Evolutionary conservation across 2,888 invertebrate genomes (phyloP).

Genomic region (Chelonus formosanus): DNA sequence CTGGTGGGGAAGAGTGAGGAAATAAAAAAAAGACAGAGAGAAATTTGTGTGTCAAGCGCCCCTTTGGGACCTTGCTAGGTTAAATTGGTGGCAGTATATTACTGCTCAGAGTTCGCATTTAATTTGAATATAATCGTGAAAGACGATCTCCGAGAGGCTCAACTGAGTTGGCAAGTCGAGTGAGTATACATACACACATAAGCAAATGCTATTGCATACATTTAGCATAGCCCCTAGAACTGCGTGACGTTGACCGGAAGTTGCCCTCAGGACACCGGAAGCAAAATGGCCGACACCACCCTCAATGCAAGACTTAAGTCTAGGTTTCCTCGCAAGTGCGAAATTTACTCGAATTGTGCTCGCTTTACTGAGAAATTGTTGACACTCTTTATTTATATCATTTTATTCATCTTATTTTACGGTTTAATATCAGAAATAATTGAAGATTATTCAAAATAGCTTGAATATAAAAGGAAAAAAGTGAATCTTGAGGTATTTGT

Average conservation of each 20-base stretch:
- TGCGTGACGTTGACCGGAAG: conserved; percentile 64
- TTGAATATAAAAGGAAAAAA: too few relatives aligned
- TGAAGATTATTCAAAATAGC: too few relatives aligned
- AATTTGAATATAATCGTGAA: conserved; percentile 65
- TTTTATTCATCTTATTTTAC: background rate
- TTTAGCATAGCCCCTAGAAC: conserved; percentile 48
- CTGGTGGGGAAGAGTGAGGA: conserved; percentile 1
- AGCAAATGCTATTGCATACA: conserved; percentile 16
- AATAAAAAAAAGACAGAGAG: conserved; percentile 21
- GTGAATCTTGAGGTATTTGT: too few relatives aligned
- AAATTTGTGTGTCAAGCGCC: conserved; percentile 49
- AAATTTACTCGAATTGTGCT: conserved; percentile 54
- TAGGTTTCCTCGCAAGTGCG: conserved; percentile 31
- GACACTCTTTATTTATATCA: background rate
- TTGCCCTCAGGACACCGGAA: conserved; percentile 63
- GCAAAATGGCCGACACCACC: conserved; percentile 58
- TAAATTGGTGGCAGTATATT: conserved; percentile 65
- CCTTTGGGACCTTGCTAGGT: conserved; percentile 59
- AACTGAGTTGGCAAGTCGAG: conserved; percentile 19
- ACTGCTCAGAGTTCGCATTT: conserved; percentile 63
- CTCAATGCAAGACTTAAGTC: conserved; percentile 2
- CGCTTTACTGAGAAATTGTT: conserved; percentile 47
- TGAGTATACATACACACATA: background rate
- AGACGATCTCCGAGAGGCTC: conserved; percentile 54
- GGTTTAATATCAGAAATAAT: background rate